phyloP scores from a whole-genome alignment of 2,888 invertebrate species.

The Mesodorylaimus sp. region DNA sequence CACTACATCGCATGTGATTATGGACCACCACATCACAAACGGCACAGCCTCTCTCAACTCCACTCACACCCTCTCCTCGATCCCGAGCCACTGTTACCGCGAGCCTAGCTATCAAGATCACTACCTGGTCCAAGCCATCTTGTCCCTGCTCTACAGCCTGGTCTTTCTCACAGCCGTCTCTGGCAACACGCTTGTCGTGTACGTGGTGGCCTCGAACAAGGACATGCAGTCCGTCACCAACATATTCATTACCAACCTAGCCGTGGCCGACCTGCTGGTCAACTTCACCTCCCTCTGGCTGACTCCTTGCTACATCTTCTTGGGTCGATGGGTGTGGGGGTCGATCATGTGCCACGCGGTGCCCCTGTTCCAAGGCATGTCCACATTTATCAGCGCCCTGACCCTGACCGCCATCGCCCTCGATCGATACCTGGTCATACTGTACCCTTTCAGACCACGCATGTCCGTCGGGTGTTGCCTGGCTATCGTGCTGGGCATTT shows the following conservation, averaged over 20 bases:
- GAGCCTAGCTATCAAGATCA: no score
- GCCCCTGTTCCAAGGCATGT: slow-evolving; percentile 67
- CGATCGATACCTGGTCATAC: slow-evolving; percentile 88
- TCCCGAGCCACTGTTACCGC: no score
- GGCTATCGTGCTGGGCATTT: slow-evolving; percentile 65
- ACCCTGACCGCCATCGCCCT: slow-evolving; percentile 92
- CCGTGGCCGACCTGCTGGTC: slow-evolving; percentile 76
- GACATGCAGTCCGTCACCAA: slow-evolving; percentile 97
- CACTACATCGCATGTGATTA: no score
- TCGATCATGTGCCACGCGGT: slow-evolving; percentile 71
- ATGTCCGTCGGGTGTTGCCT: slow-evolving; percentile 73
- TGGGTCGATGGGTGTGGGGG: slow-evolving; percentile 80
- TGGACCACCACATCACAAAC: no score
- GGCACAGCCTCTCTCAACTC: no score
- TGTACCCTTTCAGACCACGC: slow-evolving; percentile 76
- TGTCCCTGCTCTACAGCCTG: slow-evolving; percentile 44
- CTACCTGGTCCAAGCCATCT: no score
- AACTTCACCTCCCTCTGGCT: slow-evolving; percentile 85
- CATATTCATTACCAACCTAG: slow-evolving; percentile 85
- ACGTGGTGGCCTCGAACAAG: slow-evolving; percentile 71
- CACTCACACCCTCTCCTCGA: no score
- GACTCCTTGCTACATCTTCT: slow-evolving; percentile 79
- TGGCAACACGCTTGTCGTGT: slow-evolving; percentile 77
- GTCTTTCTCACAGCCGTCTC: slow-evolving; percentile 72
- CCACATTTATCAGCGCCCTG: slow-evolving; percentile 88